A percentile compares a stretch with the other conserved stretches of the same genome.
These are phyloP conservation scores for Cydia amplana DNA, from an alignment of 1,140 invertebrate genomes.

Conservation along the genomic window DNA sequence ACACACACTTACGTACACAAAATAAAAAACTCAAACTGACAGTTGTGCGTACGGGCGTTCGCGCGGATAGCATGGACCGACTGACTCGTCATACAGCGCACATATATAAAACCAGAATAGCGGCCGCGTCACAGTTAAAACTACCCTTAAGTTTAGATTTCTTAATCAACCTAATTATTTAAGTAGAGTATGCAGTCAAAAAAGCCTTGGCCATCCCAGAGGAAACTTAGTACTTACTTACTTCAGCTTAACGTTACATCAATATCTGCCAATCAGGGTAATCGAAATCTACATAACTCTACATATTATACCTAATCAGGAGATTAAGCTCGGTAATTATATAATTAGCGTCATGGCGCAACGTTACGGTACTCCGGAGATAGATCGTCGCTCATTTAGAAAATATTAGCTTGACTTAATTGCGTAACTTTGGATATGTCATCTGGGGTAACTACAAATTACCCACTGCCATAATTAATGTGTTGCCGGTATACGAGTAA, in stretches of 20 bases:
- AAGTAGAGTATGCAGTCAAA: no score
- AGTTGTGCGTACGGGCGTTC: no score
- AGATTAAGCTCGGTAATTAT: slow-evolving; percentile 38
- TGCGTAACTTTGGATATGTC: slow-evolving; percentile 53
- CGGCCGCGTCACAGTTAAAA: no score
- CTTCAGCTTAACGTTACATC: not conserved
- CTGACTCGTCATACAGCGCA: no score
- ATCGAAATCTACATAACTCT: slow-evolving; percentile 8
- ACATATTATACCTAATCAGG: slow-evolving; percentile 11
- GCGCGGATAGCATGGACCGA: no score
- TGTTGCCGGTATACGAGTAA: slow-evolving; percentile 3
- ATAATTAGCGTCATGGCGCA: slow-evolving; percentile 36
- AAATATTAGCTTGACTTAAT: slow-evolving; percentile 56
- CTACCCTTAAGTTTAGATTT: no score
- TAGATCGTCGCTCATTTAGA: slow-evolving; percentile 51
- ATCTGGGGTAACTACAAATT: slow-evolving; percentile 50
- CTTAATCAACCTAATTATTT: no score
- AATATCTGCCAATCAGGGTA: not conserved
- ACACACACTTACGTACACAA: no score
- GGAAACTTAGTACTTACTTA: no score
- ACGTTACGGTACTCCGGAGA: slow-evolving; percentile 48
- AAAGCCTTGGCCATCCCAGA: no score
- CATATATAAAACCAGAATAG: no score
- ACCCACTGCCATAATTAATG: slow-evolving; percentile 34
- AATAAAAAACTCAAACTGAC: no score